Evolutionary conservation across 2,113 vertebrate species (phyloP), one percentile per base, ranked within the genome.

Genomic region (Corapipo altera): DNA sequence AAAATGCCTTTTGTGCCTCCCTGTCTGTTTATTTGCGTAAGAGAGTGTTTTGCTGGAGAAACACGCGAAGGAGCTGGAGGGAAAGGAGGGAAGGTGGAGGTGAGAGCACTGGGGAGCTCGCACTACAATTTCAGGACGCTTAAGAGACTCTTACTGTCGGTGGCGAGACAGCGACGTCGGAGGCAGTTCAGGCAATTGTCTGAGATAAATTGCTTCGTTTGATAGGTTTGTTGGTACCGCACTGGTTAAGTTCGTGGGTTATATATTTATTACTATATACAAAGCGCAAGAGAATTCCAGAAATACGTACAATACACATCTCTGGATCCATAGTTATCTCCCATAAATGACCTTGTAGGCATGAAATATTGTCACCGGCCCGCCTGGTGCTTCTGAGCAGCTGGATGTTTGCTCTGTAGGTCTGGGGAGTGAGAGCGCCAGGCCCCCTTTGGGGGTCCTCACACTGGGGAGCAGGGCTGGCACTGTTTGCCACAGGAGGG

Each of bases 1-100:
- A 94, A 96, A 91, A 91, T 80, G 89, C 90, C 67, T 89, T 94
- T 91, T 96, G 94, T 95, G 89, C 75, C 55, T 93, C 90, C 91
- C 91, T 83, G 94, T 55, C 5, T 88, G 93, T 95, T 96, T 97
- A 75, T 95, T 96, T 97, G 93, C 6, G 33, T 88, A 71, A 88
- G 64, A 66, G 94, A 73, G 88, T 28, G 67, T 88, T 94, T 80
- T 91, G 79, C 92, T 92, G 83, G 91, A 93, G 95, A 93, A 96
- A 96, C 91, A 93, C 1, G 6, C 64, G 59, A 65, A 91, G 81
- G 75, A 93, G 78, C 89, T 91, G 2, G 3, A 91, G 89, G 89
- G 93, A 95, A 78, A 78, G 85, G 91, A 73, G 91, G 3, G 19
- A 54, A 62, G 90, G 91, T 7, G 8, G 94, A 43, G 65, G 58